phyloP scores from a whole-genome alignment of 2,797 vertebrate species.

The Ctenosaura bakeri region DNA sequence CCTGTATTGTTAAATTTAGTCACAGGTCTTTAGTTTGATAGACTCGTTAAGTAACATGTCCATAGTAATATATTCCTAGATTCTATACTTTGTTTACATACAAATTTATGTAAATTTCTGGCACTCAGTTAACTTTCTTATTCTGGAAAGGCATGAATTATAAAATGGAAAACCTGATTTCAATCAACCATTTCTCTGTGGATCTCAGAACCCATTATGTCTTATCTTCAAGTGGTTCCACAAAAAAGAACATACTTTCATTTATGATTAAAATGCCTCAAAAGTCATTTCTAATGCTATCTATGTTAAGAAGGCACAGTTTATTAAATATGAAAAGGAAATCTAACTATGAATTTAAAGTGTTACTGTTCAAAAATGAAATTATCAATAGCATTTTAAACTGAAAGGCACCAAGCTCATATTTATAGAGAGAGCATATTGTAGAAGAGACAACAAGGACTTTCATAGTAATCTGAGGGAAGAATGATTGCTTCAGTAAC shows the following conservation, averaged over 20 bases:
- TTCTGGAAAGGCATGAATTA: not conserved
- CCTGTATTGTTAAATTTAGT: not conserved
- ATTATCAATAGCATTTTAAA: slow-evolving; percentile 45
- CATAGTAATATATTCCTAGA: not conserved
- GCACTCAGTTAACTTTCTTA: not conserved
- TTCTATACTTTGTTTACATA: slow-evolving; percentile 9
- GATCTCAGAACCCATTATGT: slow-evolving; percentile 18
- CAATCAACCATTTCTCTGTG: not conserved
- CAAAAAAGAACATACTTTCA: slow-evolving; percentile 24
- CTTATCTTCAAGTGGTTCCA: slow-evolving; percentile 25
- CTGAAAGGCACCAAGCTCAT: slow-evolving; percentile 41
- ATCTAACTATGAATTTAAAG: slow-evolving; percentile 51
- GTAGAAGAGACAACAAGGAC: not conserved
- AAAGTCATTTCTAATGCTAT: slow-evolving; percentile 40
- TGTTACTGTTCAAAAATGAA: slow-evolving; percentile 57
- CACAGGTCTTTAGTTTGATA: not conserved
- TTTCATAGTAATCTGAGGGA: slow-evolving; percentile 58
- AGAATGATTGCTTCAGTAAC: slow-evolving; percentile 65
- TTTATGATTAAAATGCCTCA: slow-evolving; percentile 29
- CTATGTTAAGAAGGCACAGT: slow-evolving; percentile 17
- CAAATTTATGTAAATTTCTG: slow-evolving; percentile 8
- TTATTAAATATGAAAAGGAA: not conserved
- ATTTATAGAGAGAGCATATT: slow-evolving; percentile 56
- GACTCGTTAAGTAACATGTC: not conserved
- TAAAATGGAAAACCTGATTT: not conserved